Percentiles rank a stretch among this genome's conserved stretches.
phyloP scores from a whole-genome alignment of 2,113 vertebrate genomes.

The Ursus arctos region DNA sequence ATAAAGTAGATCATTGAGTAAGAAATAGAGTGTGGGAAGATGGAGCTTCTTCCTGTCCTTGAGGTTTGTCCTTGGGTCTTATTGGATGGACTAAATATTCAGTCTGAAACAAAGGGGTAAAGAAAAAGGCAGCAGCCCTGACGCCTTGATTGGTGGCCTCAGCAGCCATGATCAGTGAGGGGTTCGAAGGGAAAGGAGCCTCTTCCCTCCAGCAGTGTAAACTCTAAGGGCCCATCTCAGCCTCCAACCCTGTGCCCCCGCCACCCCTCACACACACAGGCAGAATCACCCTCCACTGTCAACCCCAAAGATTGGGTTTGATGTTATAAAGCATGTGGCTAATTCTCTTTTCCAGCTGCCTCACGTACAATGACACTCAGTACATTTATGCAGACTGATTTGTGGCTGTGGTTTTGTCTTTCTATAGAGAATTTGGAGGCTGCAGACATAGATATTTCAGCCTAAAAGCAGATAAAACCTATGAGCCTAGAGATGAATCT shows the following conservation, averaged over 20 bases:
- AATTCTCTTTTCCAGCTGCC: background rate
- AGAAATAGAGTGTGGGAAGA: background rate
- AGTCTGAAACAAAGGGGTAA: background rate
- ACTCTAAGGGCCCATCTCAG: background rate
- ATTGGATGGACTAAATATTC: background rate
- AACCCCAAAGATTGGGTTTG: background rate
- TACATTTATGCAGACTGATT: background rate
- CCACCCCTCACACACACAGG: background rate
- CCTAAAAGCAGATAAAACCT: background rate
- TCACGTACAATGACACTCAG: rapidly evolving
- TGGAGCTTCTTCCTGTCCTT: background rate
- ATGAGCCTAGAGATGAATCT: background rate
- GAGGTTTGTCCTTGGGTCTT: background rate
- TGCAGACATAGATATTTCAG: background rate
- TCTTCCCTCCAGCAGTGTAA: background rate
- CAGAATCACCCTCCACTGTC: background rate
- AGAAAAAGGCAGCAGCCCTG: background rate
- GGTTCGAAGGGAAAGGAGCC: background rate
- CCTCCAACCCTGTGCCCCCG: background rate
- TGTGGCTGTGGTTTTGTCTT: background rate
- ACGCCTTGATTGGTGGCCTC: background rate
- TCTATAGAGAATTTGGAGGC: background rate
- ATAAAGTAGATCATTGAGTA: background rate
- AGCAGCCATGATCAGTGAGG: background rate
- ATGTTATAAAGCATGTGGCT: background rate